Evolutionary conservation across 2,113 vertebrate genomes (phyloP), one percentile per base, ranked within the genome.

Genomic region (Semicossyphus pulcher): DNA sequence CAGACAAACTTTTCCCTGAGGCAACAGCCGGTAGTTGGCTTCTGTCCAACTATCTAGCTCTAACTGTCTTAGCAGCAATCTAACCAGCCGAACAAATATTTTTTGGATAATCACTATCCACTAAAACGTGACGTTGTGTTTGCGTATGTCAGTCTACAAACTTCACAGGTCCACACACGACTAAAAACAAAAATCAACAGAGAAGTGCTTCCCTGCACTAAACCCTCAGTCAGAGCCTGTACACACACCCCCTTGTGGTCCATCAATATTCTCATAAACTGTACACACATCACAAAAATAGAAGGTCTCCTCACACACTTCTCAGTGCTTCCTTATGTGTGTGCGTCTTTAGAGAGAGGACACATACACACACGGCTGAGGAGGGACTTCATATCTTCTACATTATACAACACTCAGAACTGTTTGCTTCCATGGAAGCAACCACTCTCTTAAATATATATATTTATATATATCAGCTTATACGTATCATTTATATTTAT

Each of bases 1-100:
- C 80, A 87, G 80, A 91, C 85, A 87, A 87, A 86, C 86, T 53
- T 83, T 89, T 92, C 91, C 91, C 91, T 92, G 91, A 92, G 91
- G 86, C 88, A 88, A 88, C 80, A 86, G 90, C 88, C 72, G 69
- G 72, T 71, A 78, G 88, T 78, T 73, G 81, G 81, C 68, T 83
- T 84, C 81, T 72, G 32, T 72, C 83, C 80, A 87, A 83, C 89
- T 70, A 78, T 66, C 67, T 34, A 75, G 81, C 81, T 78, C 80
- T 61, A 73, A 89, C 82, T 84, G 78, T 89, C 84, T 58, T 89
- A 91, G 88, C 88, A 86, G 88, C 87, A 83, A 86, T 85, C 86
- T 84, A 84, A 85, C 78, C 74, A 83, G 76, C 78, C 59, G 20
- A 59, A 85, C 71, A 73, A 68, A 64, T 72, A 41, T 59, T 76